Base-by-base conservation (phyloP, 2,797 vertebrate species). In the Catamblyrhynchus diadema region DNA sequence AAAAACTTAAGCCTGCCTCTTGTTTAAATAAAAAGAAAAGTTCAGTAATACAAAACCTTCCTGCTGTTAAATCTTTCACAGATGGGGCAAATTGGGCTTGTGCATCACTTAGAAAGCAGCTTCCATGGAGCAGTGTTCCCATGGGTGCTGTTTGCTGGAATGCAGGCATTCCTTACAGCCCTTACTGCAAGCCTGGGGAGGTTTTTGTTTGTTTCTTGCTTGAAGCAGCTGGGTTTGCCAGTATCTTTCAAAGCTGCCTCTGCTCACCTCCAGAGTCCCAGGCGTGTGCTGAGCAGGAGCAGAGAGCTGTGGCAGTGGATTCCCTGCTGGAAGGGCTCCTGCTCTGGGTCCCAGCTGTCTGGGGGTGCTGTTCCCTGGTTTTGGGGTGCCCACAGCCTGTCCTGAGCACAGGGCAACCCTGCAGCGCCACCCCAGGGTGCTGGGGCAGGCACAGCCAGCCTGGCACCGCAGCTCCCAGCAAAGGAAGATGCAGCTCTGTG, bases 281-380 rank as follows among this genome's bases (percentile, higher is more conserved):
- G 69, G 11, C 1, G 24, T 48, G 48, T 47, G 57, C 72, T 28
- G 60, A 16, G 19, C 5, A 23, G 57, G 47, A 35, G 54, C 60
- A 32, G 61, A 14, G 59, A 20, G 66, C 5, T n/a, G 54, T 16
- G 65, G 77, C 47, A 20, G 3, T 6, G 24, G 2, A 5, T 37
- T 10, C 48, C 30, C 0, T 0, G 1, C 77, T 32, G 56, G 27
- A 9, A 8, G 3, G 5, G 61, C 72, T 79, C 39, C 82, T 35
- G 82, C 51, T 35, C 41, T 12, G 50, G 1, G 0, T 16, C 20
- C 13, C 62, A 23, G 79, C 50, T 7, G 0, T 1, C 11, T 0
- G 44, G 35, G 2, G 41, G 2, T 2, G 2, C 19, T 27, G 12
- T 2, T 47, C 57, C 79, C 27, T 8, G 14, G 2, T 3, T 19